These are phyloP conservation scores for Rhogogaster chlorosoma DNA, from an alignment of 2,888 invertebrate species.

Conservation along the genomic window DNA sequence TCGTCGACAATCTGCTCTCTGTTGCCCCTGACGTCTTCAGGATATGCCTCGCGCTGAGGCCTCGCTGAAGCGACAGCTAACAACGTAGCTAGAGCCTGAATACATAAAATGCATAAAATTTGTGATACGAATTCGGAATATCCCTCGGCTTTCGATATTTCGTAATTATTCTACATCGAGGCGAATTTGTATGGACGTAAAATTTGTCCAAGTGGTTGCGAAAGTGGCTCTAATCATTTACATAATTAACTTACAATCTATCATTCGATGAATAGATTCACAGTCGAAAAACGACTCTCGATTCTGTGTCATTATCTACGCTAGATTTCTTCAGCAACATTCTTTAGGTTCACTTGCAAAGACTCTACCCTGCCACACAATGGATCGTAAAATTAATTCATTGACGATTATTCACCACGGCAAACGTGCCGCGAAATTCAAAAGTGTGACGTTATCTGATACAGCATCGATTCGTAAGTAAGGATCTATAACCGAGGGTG, in stretches of 20 bases:
- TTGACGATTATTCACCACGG: neutral
- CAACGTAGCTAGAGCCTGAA: conserved; percentile 11
- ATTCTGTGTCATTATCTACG: neutral
- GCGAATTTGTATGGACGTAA: neutral
- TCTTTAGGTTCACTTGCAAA: conserved; percentile 12
- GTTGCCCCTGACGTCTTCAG: conserved; percentile 13
- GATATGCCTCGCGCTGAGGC: conserved; percentile 52
- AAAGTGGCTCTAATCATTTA: neutral
- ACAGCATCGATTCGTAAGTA: neutral
- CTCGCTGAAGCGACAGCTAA: conserved; percentile 39
- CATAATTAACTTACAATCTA: neutral
- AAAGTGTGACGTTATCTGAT: conserved; percentile 10
- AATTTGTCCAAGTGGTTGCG: neutral
- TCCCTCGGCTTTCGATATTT: neutral
- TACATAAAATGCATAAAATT: neutral
- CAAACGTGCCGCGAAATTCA: neutral
- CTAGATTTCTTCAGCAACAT: neutral
- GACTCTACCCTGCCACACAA: neutral
- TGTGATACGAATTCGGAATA: neutral
- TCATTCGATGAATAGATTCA: neutral
- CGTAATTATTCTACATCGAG: neutral
- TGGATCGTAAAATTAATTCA: conserved; percentile 40
- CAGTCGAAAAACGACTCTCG: neutral
- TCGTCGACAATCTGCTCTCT: conserved; percentile 18
- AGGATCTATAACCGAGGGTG: neutral